These are phyloP conservation scores for Poecilia picta DNA, from an alignment of 2,797 vertebrate species.

Conservation along the genomic window DNA sequence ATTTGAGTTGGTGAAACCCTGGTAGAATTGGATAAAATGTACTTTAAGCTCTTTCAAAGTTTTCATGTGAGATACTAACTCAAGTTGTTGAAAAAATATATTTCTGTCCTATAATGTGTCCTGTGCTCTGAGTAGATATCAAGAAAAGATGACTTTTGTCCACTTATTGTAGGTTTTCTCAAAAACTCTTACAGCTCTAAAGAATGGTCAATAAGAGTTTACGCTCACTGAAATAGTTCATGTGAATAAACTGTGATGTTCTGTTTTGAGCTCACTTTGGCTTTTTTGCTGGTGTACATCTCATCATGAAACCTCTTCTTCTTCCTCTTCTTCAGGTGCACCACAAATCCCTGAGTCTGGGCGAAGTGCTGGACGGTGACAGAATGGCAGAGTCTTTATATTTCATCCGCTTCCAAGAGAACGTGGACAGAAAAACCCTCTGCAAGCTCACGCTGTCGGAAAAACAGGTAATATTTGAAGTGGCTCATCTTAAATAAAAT, in stretches of 20 bases:
- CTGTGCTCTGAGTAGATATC: neutral
- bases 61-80: neutral
- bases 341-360: slow-evolving; percentile 91
- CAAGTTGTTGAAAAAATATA: neutral
- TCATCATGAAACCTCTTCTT: slow-evolving; percentile 3
- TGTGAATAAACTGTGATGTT: neutral
- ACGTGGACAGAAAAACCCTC: slow-evolving; percentile 82
- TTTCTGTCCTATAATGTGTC: neutral
- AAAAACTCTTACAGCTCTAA: neutral
- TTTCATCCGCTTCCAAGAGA: slow-evolving; percentile 85
- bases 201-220: neutral
- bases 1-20: no score
- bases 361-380: slow-evolving; percentile 92
- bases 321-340: slow-evolving; percentile 77
- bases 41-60: neutral
- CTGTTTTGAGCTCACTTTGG: neutral
- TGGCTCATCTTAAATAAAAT: neutral
- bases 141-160: neutral
- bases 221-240: neutral
- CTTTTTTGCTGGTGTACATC: neutral
- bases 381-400: slow-evolving; percentile 94
- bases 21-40: neutral
- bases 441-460: slow-evolving; percentile 87
- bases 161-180: neutral
- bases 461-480: slow-evolving; percentile 72